Conservation (phyloP, 2,888 invertebrate genomes). For the Drosophila colorata region DNA sequence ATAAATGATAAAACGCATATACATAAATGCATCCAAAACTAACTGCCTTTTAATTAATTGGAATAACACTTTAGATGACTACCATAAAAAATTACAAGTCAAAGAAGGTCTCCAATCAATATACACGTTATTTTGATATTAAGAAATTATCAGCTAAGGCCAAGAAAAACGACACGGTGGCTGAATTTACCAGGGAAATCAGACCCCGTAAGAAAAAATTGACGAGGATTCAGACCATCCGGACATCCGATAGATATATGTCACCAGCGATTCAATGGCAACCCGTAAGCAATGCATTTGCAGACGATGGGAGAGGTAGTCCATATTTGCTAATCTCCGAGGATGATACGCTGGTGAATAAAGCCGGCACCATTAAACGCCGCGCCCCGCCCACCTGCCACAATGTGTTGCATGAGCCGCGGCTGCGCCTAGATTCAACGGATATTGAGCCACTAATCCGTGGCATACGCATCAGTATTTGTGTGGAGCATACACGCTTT, state of each 20-base stretch:
- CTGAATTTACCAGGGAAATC: constrained; percentile 7
- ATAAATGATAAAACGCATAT: neutral
- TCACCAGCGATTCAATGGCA: constrained; percentile 15
- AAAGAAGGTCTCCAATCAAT: constrained; percentile 32
- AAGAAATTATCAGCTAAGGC: constrained; percentile 30
- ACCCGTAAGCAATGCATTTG: neutral
- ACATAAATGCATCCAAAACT: neutral
- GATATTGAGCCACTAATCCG: constrained; percentile 41
- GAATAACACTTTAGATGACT: constrained; percentile 42
- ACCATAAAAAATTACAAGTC: constrained; percentile 33
- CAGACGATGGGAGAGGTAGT: constrained; percentile 1
- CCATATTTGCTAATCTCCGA: constrained; percentile 47
- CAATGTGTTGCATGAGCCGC: constrained; percentile 39
- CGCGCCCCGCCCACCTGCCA: constrained; percentile 41
- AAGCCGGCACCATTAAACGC: neutral
- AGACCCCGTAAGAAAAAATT: neutral
- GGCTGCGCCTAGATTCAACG: constrained; percentile 15
- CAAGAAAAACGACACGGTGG: neutral
- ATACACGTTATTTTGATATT: constrained; percentile 39
- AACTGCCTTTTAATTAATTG: neutral
- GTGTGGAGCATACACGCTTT: constrained; percentile 80
- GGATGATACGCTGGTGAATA: constrained; percentile 5
- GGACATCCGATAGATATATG: neutral
- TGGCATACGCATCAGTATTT: constrained; percentile 73
- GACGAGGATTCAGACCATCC: neutral